These are phyloP conservation scores for Adrianichthys oophorus DNA, from an alignment of 2,797 vertebrate species.

Conservation along the genomic window DNA sequence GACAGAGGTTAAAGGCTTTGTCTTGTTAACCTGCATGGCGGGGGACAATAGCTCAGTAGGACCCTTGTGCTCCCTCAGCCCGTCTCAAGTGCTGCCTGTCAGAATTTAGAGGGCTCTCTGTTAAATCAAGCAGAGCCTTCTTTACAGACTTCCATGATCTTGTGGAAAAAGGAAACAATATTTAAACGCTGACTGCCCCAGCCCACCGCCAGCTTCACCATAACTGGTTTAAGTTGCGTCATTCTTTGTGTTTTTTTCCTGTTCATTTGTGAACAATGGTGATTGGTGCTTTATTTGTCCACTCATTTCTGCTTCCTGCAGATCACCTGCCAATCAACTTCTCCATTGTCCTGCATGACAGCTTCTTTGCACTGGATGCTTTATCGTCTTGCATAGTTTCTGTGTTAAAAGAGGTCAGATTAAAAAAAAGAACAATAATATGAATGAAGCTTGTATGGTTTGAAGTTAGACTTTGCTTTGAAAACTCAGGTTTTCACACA, in stretches of 20 bases:
- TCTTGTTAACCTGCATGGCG: slow-evolving; percentile 71
- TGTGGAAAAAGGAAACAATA: slow-evolving; percentile 51
- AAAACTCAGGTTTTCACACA: slow-evolving; percentile 11
- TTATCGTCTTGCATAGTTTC: background rate
- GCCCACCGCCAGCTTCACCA: slow-evolving; percentile 23
- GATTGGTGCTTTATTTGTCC: slow-evolving; percentile 7
- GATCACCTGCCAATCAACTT: slow-evolving; percentile 48
- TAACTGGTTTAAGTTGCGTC: slow-evolving; percentile 45
- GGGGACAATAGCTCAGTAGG: slow-evolving; percentile 66
- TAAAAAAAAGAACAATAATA: slow-evolving; percentile 30
- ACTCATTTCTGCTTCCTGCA: slow-evolving; percentile 4
- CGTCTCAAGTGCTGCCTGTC: slow-evolving; percentile 69
- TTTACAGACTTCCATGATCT: slow-evolving; percentile 52
- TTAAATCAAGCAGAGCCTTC: slow-evolving; percentile 61
- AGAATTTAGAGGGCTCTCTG: slow-evolving; percentile 65
- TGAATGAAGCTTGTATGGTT: slow-evolving; percentile 13
- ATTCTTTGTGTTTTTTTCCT: slow-evolving; percentile 39
- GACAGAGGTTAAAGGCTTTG: slow-evolving; percentile 48
- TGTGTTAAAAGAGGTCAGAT: slow-evolving; percentile 6
- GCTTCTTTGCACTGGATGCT: background rate
- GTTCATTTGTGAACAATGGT: slow-evolving; percentile 21
- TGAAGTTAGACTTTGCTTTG: slow-evolving; percentile 18
- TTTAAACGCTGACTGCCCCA: slow-evolving; percentile 57
- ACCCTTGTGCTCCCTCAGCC: slow-evolving; percentile 59
- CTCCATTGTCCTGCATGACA: slow-evolving; percentile 16